Conservation (phyloP, 2,113 vertebrate genomes). For the Urocynchramus pylzowi region DNA sequence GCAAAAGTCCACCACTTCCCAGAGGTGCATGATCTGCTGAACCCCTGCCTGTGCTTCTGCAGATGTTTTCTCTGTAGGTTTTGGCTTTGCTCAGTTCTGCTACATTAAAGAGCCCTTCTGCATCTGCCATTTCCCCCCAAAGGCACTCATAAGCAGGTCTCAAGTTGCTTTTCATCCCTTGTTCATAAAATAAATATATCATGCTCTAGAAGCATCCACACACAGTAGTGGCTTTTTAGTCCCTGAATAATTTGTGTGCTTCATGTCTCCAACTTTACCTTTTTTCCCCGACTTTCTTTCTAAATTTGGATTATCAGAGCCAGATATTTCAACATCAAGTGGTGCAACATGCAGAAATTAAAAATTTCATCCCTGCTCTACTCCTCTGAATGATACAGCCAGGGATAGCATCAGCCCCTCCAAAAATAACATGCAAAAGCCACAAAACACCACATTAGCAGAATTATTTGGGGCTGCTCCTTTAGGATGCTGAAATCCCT, state of each 20-base stretch:
- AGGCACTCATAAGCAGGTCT: neutral
- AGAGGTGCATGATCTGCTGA: fast-evolving
- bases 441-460: neutral
- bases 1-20: neutral
- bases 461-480: neutral
- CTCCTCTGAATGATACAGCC: neutral
- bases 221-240: neutral
- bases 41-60: neutral
- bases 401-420: neutral
- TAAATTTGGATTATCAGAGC: neutral
- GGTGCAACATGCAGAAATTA: neutral
- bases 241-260: neutral
- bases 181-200: neutral
- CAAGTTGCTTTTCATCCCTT: neutral
- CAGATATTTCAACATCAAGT: neutral
- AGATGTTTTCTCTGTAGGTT: neutral
- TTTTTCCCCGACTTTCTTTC: neutral
- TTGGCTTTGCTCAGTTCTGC: neutral
- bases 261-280: neutral
- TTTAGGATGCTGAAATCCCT: neutral
- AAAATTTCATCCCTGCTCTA: neutral
- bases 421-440: neutral
- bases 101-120: neutral
- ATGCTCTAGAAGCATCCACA: neutral
- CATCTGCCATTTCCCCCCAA: neutral